A percentile compares a stretch with the other conserved stretches of the same genome.
These are phyloP conservation scores for Drosophila mayri DNA, from an alignment of 1,140 invertebrate species.

Conservation along the genomic window DNA sequence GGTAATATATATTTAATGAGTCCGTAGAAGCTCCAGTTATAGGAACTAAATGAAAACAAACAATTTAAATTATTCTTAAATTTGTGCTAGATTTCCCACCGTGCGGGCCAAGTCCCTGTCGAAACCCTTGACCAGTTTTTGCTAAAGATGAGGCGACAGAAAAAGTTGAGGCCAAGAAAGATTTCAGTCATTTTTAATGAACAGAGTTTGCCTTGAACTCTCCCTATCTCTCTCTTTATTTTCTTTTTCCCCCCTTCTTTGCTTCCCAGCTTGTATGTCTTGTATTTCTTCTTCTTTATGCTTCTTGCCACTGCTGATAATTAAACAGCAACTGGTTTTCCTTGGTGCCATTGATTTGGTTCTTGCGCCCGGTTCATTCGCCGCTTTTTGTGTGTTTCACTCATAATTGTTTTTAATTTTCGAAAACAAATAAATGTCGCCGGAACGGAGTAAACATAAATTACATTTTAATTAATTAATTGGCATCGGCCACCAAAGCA, in stretches of 20 bases:
- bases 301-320: constrained; percentile 23
- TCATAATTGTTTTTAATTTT: constrained; percentile 56
- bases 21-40: neutral
- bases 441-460: constrained; percentile 39
- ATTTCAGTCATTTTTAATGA: constrained; percentile 44
- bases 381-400: constrained; percentile 16
- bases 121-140: neutral
- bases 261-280: constrained; percentile 18
- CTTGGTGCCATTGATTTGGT: constrained; percentile 28
- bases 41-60: neutral
- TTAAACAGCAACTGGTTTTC: constrained; percentile 44
- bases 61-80: too few relatives aligned
- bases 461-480: constrained; percentile 56
- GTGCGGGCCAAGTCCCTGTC: neutral
- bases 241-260: neutral
- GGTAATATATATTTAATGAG: neutral
- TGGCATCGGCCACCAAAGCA: constrained; percentile 27
- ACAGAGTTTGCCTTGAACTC: constrained; percentile 27
- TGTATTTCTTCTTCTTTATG: constrained; percentile 25
- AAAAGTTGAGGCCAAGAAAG: constrained; percentile 18
- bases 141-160: constrained; percentile 8
- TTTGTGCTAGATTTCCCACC: neutral
- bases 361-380: constrained; percentile 14
- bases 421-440: constrained; percentile 51
- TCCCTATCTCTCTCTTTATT: neutral